Conservation (phyloP, 2,797 vertebrate genomes). For the Malurus splendens region DNA sequence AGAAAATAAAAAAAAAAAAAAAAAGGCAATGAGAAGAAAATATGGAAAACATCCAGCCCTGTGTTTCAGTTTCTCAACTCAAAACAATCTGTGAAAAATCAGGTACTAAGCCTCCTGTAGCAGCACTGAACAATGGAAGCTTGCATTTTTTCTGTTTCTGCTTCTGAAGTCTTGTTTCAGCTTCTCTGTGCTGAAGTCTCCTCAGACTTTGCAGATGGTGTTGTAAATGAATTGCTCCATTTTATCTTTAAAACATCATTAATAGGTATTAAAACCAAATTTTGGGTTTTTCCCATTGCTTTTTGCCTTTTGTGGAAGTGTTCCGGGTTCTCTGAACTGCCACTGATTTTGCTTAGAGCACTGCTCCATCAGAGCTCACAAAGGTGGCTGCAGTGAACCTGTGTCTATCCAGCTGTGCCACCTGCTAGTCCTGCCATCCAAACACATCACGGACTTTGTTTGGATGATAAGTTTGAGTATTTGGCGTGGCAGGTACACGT, state of each 20-base stretch:
- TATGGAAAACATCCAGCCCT: background rate
- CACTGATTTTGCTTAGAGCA: background rate
- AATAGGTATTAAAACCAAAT: background rate
- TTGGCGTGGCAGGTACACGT: background rate
- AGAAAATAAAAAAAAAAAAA: background rate
- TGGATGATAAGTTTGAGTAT: background rate
- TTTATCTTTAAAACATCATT: background rate
- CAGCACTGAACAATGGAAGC: background rate
- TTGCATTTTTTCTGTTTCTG: background rate
- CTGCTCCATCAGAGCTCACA: background rate
- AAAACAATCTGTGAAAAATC: background rate
- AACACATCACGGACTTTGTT: rapidly evolving
- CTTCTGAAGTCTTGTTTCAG: background rate
- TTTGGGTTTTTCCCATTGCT: background rate
- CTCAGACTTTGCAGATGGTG: background rate
- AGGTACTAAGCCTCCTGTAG: background rate
- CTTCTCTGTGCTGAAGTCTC: background rate
- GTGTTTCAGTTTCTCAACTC: background rate
- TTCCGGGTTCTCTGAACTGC: background rate
- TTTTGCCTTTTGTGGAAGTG: background rate
- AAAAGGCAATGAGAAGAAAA: background rate
- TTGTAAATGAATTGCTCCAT: background rate
- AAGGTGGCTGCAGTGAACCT: background rate
- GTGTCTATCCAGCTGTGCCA: background rate
- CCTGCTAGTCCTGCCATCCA: background rate